These are phyloP conservation scores for Agrotis ipsilon DNA, from an alignment of 2,888 invertebrate genomes.

Conservation along the genomic window DNA sequence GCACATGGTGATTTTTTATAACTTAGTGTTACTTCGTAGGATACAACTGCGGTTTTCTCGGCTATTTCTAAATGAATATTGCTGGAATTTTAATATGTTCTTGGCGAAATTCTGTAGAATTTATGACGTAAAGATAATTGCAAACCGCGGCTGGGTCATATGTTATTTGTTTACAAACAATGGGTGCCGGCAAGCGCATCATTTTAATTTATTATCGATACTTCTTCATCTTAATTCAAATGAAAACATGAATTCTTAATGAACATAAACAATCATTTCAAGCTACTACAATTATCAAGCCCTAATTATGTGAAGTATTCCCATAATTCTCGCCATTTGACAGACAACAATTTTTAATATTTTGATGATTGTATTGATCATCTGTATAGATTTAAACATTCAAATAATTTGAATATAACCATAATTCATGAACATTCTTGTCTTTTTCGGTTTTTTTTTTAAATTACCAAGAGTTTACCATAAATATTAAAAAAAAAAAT, in stretches of 20 bases:
- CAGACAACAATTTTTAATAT: background rate
- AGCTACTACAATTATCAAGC: background rate
- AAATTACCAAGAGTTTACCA: background rate
- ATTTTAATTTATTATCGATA: slow-evolving; percentile 52
- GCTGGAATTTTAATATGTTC: slow-evolving; percentile 66
- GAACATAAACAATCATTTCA: background rate
- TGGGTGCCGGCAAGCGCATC: slow-evolving; percentile 79
- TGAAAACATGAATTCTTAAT: slow-evolving; percentile 27
- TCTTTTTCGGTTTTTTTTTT: background rate
- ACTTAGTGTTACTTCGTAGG: slow-evolving; percentile 58
- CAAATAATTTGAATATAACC: background rate
- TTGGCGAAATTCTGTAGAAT: slow-evolving; percentile 65
- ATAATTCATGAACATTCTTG: background rate
- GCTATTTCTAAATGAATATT: slow-evolving; percentile 51
- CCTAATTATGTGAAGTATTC: background rate
- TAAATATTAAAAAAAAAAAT: background rate
- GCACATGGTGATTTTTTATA: slow-evolving; percentile 81
- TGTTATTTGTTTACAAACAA: slow-evolving; percentile 91
- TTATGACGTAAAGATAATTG: slow-evolving; percentile 61
- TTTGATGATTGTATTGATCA: background rate
- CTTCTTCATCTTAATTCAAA: slow-evolving; percentile 30
- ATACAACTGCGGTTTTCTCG: slow-evolving; percentile 69
- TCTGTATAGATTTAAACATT: background rate
- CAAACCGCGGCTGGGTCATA: slow-evolving; percentile 77
- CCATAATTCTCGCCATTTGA: background rate